Evolutionary conservation across 2,113 vertebrate genomes (phyloP).

Genomic region (Etheostoma cragini): DNA sequence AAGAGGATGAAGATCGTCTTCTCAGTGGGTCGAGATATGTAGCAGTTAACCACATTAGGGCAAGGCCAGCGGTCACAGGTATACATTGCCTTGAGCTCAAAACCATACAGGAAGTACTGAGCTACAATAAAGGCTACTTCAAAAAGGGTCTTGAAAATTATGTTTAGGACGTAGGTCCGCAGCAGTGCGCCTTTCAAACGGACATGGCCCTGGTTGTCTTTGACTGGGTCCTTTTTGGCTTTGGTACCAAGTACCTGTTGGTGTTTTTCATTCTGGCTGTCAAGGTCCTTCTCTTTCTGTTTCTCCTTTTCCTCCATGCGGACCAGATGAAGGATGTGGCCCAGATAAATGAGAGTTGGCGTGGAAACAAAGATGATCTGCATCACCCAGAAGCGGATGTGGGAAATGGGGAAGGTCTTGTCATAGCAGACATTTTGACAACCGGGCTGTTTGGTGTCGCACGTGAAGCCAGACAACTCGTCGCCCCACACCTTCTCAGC

Average conservation of each 20-base stretch:
- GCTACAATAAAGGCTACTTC: conserved; percentile 90
- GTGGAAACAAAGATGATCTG: conserved; percentile 94
- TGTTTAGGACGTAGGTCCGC: conserved; percentile 88
- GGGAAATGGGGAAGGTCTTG: conserved; percentile 92
- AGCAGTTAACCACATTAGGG: conserved; percentile 90
- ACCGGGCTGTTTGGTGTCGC: conserved; percentile 91
- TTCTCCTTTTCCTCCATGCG: conserved; percentile 88
- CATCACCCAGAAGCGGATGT: conserved; percentile 94
- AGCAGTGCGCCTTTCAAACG: conserved; percentile 85
- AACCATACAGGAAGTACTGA: conserved; percentile 89
- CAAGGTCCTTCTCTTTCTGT: conserved; percentile 63
- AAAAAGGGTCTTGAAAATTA: conserved; percentile 90
- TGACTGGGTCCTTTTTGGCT: conserved; percentile 58
- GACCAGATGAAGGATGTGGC: conserved; percentile 90
- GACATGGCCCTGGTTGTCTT: conserved; percentile 82
- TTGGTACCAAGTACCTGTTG: conserved; percentile 68
- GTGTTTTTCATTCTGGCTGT: conserved; percentile 64
- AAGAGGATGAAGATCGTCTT: conserved; percentile 93
- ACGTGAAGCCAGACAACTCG: conserved; percentile 89
- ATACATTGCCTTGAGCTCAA: conserved; percentile 90
- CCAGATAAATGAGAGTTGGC: conserved; percentile 90
- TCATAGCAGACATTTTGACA: conserved; percentile 93
- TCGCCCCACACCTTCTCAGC: conserved; percentile 92
- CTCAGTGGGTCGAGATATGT: conserved; percentile 91
- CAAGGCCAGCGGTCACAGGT: conserved; percentile 89